A percentile compares a stretch with the other conserved stretches of the same genome.
These are phyloP conservation scores for Coturnix japonica DNA, from an alignment of 2,113 vertebrate species.

Conservation along the genomic window DNA sequence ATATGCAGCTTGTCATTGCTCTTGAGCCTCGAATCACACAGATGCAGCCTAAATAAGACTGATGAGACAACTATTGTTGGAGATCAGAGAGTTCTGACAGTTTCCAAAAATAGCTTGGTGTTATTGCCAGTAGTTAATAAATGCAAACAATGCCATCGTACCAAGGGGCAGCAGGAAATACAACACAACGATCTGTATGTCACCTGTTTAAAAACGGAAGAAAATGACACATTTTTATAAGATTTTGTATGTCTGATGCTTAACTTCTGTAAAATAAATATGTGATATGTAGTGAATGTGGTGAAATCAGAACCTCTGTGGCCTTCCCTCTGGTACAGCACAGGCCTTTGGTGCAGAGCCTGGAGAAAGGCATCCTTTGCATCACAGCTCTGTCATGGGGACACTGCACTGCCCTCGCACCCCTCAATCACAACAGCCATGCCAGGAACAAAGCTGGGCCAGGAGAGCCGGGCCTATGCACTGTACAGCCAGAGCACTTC, in stretches of 20 bases:
- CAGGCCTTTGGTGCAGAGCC: rapidly evolving
- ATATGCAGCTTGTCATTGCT: slow-evolving; percentile 79
- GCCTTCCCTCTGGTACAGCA: neutral
- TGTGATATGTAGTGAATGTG: too few relatives aligned
- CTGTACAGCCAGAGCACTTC: neutral
- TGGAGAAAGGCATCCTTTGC: rapidly evolving
- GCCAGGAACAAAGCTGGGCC: neutral
- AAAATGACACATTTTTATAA: neutral
- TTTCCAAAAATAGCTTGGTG: slow-evolving; percentile 23
- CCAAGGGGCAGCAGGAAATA: slow-evolving; percentile 6
- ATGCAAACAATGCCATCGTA: neutral
- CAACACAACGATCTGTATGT: neutral
- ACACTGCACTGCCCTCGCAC: neutral
- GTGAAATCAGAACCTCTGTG: neutral
- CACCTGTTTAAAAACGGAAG: neutral
- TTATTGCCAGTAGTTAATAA: slow-evolving; percentile 10
- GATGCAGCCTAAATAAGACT: slow-evolving; percentile 59
- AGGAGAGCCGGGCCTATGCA: neutral
- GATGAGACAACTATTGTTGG: slow-evolving; percentile 60
- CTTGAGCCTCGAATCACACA: slow-evolving; percentile 56
- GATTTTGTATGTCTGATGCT: neutral
- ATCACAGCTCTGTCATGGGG: neutral
- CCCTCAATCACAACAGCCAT: neutral
- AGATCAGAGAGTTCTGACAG: slow-evolving; percentile 75
- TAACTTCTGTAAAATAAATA: neutral